A percentile compares a stretch with the other conserved stretches of the same genome.
phyloP scores from a whole-genome alignment of 1,140 invertebrate species.

The Procambarus virginalis region DNA sequence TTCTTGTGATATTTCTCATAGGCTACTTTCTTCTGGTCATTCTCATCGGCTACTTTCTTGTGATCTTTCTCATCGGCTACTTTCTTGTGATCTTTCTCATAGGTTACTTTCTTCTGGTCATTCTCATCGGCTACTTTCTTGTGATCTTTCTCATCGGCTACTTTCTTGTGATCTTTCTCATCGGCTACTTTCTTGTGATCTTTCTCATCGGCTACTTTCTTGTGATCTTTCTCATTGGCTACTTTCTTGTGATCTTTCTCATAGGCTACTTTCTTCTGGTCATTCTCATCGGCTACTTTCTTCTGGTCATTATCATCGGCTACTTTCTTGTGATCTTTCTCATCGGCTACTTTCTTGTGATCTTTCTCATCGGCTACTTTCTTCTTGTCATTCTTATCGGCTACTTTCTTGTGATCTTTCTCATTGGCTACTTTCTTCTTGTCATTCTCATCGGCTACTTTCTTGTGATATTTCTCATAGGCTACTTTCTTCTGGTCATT shows the following conservation, averaged over 20 bases:
- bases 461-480: background rate
- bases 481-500: background rate
- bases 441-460: background rate
- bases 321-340: background rate
- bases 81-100: too few species aligned
- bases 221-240: background rate
- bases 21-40: too few species aligned
- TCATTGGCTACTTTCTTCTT: too few species aligned
- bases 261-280: background rate
- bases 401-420: background rate
- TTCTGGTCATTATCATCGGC: background rate
- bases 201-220: background rate
- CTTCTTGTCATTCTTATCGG: too few species aligned
- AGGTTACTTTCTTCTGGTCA: too few species aligned
- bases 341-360: too few species aligned
- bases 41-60: too few species aligned
- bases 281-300: background rate
- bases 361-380: background rate
- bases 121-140: too few species aligned
- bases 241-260: background rate
- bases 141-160: background rate
- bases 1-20: too few species aligned
- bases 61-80: too few species aligned
- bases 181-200: too few species aligned
- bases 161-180: background rate